These are phyloP conservation scores for Euplexia lucipara DNA, from an alignment of 2,888 invertebrate species.

Conservation along the genomic window DNA sequence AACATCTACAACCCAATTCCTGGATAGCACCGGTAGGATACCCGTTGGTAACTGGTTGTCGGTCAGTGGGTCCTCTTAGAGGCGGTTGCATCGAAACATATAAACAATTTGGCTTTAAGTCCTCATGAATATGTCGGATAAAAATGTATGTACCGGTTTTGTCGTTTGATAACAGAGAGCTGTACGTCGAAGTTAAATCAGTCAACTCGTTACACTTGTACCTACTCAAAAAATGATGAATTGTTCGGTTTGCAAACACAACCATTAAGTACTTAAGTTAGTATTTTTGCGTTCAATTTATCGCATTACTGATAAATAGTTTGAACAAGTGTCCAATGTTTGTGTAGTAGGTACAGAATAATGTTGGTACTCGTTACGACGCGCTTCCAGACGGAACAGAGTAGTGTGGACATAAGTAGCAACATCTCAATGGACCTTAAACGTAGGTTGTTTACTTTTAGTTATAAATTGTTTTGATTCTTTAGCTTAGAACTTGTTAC, in stretches of 20 bases:
- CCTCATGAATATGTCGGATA: too few species aligned
- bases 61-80: too few species aligned
- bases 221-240: conserved; percentile 4
- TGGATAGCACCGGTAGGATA: too few species aligned
- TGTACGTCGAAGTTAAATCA: neutral
- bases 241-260: conserved; percentile 21
- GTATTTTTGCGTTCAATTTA: conserved; percentile 17
- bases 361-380: conserved; percentile 17
- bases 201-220: neutral
- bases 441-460: neutral
- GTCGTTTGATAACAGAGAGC: neutral
- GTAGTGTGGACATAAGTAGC: neutral
- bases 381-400: conserved; percentile 26
- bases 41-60: too few species aligned
- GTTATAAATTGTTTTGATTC: neutral
- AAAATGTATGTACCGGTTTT: too few species aligned
- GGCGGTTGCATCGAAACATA: too few species aligned
- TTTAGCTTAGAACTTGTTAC: neutral
- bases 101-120: too few species aligned
- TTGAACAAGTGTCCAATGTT: conserved; percentile 33
- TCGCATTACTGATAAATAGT: conserved; percentile 31
- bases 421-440: neutral
- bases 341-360: conserved; percentile 25
- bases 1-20: too few species aligned
- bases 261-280: conserved; percentile 27